A percentile compares a stretch with the other conserved stretches of the same genome.
Evolutionary conservation across 2,888 invertebrate genomes (phyloP).

Genomic region (Ptycholaimellus sp.): DNA sequence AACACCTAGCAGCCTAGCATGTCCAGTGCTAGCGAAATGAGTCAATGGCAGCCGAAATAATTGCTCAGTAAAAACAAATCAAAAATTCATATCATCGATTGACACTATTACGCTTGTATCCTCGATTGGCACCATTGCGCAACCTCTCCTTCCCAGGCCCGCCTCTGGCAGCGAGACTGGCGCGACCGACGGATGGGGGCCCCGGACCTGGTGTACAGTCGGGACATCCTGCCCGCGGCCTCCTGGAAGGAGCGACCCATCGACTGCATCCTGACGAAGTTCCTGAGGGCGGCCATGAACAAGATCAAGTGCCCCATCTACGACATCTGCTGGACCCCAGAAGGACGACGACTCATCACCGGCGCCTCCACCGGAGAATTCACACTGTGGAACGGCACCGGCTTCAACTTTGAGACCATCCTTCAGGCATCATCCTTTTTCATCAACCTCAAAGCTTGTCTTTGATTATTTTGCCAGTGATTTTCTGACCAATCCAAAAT

Average conservation of each 20-base stretch:
- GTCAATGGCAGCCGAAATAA: too few relatives aligned
- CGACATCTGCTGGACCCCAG: slow-evolving; percentile 95
- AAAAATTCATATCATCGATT: too few relatives aligned
- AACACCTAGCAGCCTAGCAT: too few relatives aligned
- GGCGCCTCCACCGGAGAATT: slow-evolving; percentile 98
- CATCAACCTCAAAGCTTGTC: neutral
- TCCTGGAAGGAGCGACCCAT: slow-evolving; percentile 78
- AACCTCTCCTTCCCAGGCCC: slow-evolving; percentile 37
- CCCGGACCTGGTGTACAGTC: slow-evolving; percentile 75
- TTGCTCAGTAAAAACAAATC: too few relatives aligned
- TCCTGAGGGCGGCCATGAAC: slow-evolving; percentile 96
- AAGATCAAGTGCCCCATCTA: slow-evolving; percentile 99
- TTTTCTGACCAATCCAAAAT: too few relatives aligned
- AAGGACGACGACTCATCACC: slow-evolving; percentile 82
- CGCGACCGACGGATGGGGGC: slow-evolving; percentile 66
- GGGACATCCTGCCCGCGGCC: slow-evolving; percentile 58
- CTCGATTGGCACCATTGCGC: neutral
- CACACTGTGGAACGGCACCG: slow-evolving; percentile 95
- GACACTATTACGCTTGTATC: neutral
- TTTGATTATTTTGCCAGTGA: too few relatives aligned
- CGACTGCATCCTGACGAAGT: slow-evolving; percentile 65
- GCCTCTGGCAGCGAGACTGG: slow-evolving; percentile 80
- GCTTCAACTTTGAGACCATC: slow-evolving; percentile 99
- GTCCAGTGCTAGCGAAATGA: too few relatives aligned
- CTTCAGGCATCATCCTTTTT: slow-evolving; percentile 47